Conservation (phyloP, 2,113 vertebrate genomes). For the Tricholaema leucomelas region DNA sequence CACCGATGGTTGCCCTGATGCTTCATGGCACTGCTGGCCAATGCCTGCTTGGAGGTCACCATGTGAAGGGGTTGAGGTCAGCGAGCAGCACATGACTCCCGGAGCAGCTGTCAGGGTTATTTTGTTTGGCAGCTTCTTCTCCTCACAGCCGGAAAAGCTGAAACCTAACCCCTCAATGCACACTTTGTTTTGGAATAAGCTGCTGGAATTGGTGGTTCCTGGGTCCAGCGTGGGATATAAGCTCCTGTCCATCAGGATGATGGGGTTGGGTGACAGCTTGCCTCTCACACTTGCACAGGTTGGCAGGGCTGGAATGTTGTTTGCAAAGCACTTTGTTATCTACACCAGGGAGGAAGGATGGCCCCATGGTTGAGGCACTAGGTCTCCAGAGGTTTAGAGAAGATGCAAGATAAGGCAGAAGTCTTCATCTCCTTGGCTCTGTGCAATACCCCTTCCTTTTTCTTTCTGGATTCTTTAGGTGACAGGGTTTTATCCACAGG, state of each 20-base stretch:
- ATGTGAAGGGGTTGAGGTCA: not conserved
- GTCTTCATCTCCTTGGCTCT: not conserved
- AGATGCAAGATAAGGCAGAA: not conserved
- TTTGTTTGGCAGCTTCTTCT: slow-evolving; percentile 55
- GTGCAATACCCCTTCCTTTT: not conserved
- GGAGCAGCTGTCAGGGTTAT: slow-evolving; percentile 57
- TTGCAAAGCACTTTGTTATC: not conserved
- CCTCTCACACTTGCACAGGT: not conserved
- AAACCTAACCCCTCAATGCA: slow-evolving; percentile 51
- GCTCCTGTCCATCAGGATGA: slow-evolving; percentile 55
- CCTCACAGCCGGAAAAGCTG: slow-evolving; percentile 40
- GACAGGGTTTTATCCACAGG: not conserved
- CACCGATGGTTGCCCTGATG: not conserved
- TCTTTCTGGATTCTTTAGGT: not conserved
- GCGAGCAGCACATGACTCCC: not conserved
- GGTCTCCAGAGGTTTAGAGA: not conserved
- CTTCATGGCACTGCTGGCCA: not conserved
- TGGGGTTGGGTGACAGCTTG: slow-evolving; percentile 37
- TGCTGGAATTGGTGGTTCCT: slow-evolving; percentile 33
- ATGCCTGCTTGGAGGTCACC: not conserved
- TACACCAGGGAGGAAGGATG: not conserved
- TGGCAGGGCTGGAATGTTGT: not conserved
- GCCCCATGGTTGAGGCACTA: not conserved
- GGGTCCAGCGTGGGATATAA: not conserved
- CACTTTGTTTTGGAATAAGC: slow-evolving; percentile 53